Percentiles rank a stretch among this genome's conserved stretches.
Conservation (phyloP, 1,140 invertebrate species). For the Meloidogyne chitwoodi region DNA sequence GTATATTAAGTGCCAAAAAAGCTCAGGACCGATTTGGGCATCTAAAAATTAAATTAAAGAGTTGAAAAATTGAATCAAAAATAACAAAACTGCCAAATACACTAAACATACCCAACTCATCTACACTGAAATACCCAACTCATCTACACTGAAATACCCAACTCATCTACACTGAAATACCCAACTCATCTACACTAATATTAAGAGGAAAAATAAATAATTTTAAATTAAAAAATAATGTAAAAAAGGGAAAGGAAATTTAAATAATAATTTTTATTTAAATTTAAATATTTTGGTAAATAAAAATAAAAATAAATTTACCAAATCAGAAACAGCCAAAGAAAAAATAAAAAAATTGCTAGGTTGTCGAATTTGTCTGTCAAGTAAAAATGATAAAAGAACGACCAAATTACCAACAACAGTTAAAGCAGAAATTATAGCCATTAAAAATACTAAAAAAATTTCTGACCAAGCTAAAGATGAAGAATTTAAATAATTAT, state of each 20-base stretch:
- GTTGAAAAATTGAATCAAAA: neutral
- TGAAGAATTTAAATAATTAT: neutral
- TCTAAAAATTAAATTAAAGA: neutral
- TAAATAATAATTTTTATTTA: too few relatives aligned
- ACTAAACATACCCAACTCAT: neutral
- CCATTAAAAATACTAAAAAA: constrained; percentile 41
- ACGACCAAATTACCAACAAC: constrained; percentile 93
- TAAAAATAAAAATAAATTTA: constrained; percentile 61
- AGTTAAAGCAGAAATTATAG: constrained; percentile 78
- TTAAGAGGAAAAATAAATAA: neutral
- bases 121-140: neutral
- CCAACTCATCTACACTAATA: too few relatives aligned
- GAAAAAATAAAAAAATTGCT: constrained; percentile 99
- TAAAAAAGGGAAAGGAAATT: too few relatives aligned
- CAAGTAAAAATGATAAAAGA: constrained; percentile 88
- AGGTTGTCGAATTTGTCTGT: constrained; percentile 91
- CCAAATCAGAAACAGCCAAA: constrained; percentile 90
- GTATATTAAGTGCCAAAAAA: too few relatives aligned
- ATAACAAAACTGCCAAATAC: neutral
- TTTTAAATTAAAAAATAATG: neutral
- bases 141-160: too few relatives aligned
- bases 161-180: too few relatives aligned
- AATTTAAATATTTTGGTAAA: neutral
- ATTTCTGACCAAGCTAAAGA: neutral
- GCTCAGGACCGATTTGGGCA: neutral